Conservation (phyloP, 2,888 invertebrate genomes). For the Magallana nippona region DNA sequence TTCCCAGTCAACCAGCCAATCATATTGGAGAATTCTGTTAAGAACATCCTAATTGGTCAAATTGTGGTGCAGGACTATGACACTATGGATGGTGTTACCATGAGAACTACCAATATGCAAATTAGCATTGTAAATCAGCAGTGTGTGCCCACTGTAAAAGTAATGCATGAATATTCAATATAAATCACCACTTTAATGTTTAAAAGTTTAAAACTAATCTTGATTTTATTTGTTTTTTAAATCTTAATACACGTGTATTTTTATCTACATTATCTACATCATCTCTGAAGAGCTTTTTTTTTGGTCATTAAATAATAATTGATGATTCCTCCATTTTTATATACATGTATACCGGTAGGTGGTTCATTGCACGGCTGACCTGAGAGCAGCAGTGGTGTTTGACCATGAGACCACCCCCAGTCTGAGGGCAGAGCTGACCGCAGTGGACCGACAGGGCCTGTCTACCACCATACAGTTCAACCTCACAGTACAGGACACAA, state of each 20-base stretch:
- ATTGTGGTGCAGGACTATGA: conserved; percentile 60
- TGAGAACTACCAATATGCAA: conserved; percentile 50
- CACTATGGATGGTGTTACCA: conserved; percentile 49
- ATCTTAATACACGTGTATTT: too few relatives aligned
- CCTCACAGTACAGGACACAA: conserved; percentile 56
- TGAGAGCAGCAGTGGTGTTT: conserved; percentile 53
- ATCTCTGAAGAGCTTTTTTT: neutral
- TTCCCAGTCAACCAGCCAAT: conserved; percentile 54
- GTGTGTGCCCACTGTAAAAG: conserved; percentile 57
- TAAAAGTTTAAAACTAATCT: too few relatives aligned
- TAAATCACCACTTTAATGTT: too few relatives aligned
- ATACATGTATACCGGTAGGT: conserved; percentile 54
- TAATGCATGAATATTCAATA: conserved; percentile 25
- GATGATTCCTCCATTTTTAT: neutral
- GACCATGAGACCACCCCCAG: conserved; percentile 57
- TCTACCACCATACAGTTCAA: conserved; percentile 45
- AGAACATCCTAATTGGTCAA: conserved; percentile 59
- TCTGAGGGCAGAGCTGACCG: conserved; percentile 47
- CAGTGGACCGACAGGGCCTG: conserved; percentile 57
- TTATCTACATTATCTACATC: too few relatives aligned
- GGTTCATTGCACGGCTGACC: conserved; percentile 60
- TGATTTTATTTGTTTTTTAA: too few relatives aligned
- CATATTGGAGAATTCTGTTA: conserved; percentile 57
- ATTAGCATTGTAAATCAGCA: conserved; percentile 50
- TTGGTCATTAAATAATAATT: too few relatives aligned